These are phyloP conservation scores for Seira ritae DNA, from an alignment of 2,888 invertebrate genomes.

Conservation along the genomic window DNA sequence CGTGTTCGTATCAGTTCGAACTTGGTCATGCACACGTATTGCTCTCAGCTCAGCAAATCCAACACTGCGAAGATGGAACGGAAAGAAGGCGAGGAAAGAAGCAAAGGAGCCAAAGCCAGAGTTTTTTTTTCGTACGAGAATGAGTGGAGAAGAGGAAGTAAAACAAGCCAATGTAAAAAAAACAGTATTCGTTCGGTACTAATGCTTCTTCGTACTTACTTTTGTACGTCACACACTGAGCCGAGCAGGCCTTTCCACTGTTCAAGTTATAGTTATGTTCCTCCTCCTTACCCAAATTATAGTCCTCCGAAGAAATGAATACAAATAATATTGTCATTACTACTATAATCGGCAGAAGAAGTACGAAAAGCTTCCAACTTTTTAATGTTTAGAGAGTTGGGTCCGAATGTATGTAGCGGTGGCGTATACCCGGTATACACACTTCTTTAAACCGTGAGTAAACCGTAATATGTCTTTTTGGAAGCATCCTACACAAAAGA, in stretches of 20 bases:
- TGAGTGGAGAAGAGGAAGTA: not conserved
- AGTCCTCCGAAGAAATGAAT: not conserved
- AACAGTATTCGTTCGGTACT: no score
- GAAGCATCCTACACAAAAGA: not conserved
- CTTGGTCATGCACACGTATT: conserved; percentile 20
- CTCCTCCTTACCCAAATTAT: not conserved
- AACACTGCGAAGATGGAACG: conserved; percentile 51
- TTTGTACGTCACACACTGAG: not conserved
- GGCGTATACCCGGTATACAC: not conserved
- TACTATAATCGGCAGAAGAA: no score
- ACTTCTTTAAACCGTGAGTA: not conserved
- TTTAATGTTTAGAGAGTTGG: no score
- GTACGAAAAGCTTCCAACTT: not conserved
- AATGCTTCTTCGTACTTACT: not conserved
- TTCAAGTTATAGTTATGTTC: not conserved
- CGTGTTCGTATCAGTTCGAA: conserved; percentile 4
- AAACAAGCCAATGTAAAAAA: no score
- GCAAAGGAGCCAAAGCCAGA: conserved; percentile 12
- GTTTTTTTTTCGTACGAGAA: not conserved
- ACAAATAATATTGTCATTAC: conserved; percentile 4
- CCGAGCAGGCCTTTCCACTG: not conserved
- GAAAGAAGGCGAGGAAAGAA: conserved; percentile 52
- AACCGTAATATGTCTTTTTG: not conserved
- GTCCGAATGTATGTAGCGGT: no score
- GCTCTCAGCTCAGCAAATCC: conserved; percentile 31